Evolutionary conservation across 2,888 invertebrate species (phyloP), one percentile per base, ranked within the genome.

Genomic region (Eulithis prunata): DNA sequence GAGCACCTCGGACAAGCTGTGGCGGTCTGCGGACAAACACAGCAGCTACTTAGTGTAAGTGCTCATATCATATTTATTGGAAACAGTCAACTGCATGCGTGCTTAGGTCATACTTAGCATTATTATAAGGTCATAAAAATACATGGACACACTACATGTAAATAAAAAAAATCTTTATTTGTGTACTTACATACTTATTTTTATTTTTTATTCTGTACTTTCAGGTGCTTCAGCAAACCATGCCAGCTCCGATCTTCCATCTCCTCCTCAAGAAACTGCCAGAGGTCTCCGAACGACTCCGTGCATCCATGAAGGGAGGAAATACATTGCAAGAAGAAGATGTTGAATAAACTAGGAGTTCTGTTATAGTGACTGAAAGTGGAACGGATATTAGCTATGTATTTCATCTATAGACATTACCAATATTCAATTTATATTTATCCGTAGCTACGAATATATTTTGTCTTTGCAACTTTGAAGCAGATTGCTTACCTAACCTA

Each of bases 1-100:
- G 98, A 99, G 86, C 99, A 99, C 93, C 95, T 99, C 75, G 97
- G 98, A 52, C 98, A 98, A 89, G 99, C 99, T 8, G 97, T 99
- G n/a, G 97, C 98, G 4, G 97, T 99, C 36, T 99, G 99, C 85
- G 99, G 98, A 11, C 98, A 99, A 86, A 97, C 98, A 0, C 96
- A 97, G 79, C 97, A 98, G 85, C 93, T 99, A 60, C 94, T 99
- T 57, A 95, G 96, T 83, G 94, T 95, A 71, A 83, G 90, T 85
- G 6, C 32, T 32, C 32, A 32, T 32, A 0, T 5, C 5, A 32
- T 32, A 6, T 3, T 0, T 2, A 32, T 32, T 32, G 32, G 2
- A 32, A 32, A 32, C 4, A 32, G 32, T 32, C 2, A 32, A 5
- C 6, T 6, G 6, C 32, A 32, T 32, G n/a, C n/a, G n/a, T n/a